Percentiles rank a stretch among this genome's conserved stretches.
phyloP scores from a whole-genome alignment of 2,797 vertebrate species.

The Malurus splendens region DNA sequence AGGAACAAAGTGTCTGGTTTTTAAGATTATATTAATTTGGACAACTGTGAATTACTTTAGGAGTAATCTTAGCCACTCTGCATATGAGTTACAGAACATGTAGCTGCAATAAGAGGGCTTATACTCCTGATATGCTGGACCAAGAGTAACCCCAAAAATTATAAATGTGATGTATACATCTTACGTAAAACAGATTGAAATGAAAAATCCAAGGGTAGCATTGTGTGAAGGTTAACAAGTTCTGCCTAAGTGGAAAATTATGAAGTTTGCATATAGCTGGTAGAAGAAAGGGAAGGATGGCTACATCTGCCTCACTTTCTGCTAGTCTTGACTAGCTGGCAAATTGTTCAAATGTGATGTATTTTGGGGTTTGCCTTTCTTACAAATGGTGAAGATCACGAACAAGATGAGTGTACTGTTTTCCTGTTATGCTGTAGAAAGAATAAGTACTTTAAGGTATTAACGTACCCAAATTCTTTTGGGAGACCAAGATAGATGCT shows the following conservation, averaged over 20 bases:
- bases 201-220: not conserved
- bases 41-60: not conserved
- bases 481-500: not conserved
- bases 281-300: not conserved
- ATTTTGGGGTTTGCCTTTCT: not conserved
- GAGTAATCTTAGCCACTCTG: not conserved
- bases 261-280: not conserved
- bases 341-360: not conserved
- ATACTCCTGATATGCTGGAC: not conserved
- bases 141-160: not conserved
- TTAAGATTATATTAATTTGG: not conserved
- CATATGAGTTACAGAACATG: not conserved
- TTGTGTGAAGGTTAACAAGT: not conserved
- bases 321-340: not conserved
- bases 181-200: not conserved
- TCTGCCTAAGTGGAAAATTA: not conserved
- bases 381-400: not conserved
- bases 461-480: not conserved
- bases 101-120: not conserved
- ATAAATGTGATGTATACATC: not conserved
- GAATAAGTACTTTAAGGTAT: not conserved
- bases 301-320: not conserved
- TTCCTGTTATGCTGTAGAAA: not conserved
- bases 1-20: not conserved
- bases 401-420: not conserved